Percentiles rank a stretch among this genome's conserved stretches.
Conservation (phyloP, 2,113 vertebrate genomes). For the Silurus meridionalis region DNA sequence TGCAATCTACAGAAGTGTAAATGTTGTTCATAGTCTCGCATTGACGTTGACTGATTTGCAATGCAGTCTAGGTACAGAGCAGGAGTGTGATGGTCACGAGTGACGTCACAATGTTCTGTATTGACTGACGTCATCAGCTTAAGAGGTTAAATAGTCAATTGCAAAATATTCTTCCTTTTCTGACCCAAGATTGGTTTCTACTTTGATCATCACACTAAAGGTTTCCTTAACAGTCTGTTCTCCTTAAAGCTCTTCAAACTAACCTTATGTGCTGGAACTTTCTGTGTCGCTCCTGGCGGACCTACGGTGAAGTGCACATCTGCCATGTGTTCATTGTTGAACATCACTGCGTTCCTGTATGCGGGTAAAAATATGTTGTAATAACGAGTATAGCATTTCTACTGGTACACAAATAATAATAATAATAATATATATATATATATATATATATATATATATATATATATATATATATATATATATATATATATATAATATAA, state of each 20-base stretch:
- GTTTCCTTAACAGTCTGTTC: background rate
- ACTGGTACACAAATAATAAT: no score
- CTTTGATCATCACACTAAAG: background rate
- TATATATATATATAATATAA: no score
- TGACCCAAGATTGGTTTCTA: background rate
- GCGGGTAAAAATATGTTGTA: conserved; percentile 3
- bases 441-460: no score
- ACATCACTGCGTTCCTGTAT: conserved; percentile 94
- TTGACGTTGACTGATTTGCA: background rate
- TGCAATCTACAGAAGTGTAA: background rate
- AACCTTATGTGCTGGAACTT: conserved; percentile 96
- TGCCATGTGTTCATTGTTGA: conserved; percentile 98
- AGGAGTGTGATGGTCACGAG: background rate
- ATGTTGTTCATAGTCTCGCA: background rate
- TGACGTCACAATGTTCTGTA: background rate
- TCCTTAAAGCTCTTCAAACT: conserved; percentile 39
- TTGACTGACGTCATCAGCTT: background rate
- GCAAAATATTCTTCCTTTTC: no score
- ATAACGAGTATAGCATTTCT: background rate
- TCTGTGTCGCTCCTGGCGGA: conserved; percentile 78
- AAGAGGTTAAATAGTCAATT: background rate
- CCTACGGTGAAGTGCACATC: conserved; percentile 96
- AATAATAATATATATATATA: no score
- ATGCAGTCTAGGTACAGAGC: background rate
- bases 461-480: no score